A percentile compares a stretch with the other conserved stretches of the same genome.
phyloP scores from a whole-genome alignment of 2,888 invertebrate genomes.

The Chymomyza procnemis region DNA sequence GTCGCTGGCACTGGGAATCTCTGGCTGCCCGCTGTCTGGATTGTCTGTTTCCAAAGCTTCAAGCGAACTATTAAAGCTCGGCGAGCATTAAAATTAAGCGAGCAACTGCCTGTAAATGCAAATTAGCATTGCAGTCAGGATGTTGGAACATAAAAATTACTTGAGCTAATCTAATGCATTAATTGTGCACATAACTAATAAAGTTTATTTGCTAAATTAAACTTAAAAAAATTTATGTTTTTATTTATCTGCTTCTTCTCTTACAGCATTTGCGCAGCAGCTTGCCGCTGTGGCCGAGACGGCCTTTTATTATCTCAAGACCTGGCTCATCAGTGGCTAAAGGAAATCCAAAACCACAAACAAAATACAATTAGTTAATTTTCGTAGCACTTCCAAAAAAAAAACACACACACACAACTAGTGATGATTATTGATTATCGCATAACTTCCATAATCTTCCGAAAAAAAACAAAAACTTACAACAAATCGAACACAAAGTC shows the following conservation, averaged over 20 bases:
- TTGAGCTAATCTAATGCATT: slow-evolving; percentile 44
- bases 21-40: too few relatives aligned
- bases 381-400: slow-evolving; percentile 1
- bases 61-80: not conserved
- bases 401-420: too few relatives aligned
- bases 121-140: slow-evolving; percentile 28
- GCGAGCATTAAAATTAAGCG: slow-evolving; percentile 24
- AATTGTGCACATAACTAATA: slow-evolving; percentile 45
- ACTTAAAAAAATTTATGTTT: not conserved
- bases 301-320: slow-evolving; percentile 60
- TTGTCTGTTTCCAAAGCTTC: too few relatives aligned
- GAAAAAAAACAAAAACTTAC: slow-evolving; percentile 20
- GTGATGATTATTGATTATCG: not conserved
- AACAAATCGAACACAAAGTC: slow-evolving; percentile 54
- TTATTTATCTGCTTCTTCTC: slow-evolving; percentile 31
- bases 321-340: slow-evolving; percentile 69
- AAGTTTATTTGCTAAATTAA: slow-evolving; percentile 40
- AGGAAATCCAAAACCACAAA: slow-evolving; percentile 3
- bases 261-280: slow-evolving; percentile 59
- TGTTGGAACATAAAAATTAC: slow-evolving; percentile 30
- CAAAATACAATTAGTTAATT: slow-evolving; percentile 18
- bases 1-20: too few relatives aligned
- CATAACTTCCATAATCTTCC: not conserved
- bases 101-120: slow-evolving; percentile 29
- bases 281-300: slow-evolving; percentile 50